These are phyloP conservation scores for Aplidium turbinatum DNA, from an alignment of 23 tunicate genomes.

Conservation along the genomic window DNA sequence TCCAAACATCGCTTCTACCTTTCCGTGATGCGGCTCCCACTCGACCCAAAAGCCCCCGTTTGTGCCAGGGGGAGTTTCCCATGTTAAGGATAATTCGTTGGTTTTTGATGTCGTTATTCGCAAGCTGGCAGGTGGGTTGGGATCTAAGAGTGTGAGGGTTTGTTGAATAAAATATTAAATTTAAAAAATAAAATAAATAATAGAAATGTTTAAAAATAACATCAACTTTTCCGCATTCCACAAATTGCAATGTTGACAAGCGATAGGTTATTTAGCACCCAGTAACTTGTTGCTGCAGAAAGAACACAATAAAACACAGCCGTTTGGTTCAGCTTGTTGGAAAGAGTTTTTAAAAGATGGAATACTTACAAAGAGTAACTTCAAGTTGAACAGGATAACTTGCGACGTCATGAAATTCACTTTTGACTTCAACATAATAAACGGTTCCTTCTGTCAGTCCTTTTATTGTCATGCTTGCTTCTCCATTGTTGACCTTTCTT, in stretches of 20 bases:
- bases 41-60: constrained; percentile 13
- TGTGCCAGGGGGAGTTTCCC: background rate
- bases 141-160: too few relatives aligned
- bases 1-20: too few relatives aligned
- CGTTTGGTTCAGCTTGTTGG: too few relatives aligned
- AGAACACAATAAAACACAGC: too few relatives aligned
- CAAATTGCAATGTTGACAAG: too few relatives aligned
- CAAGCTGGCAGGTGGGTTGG: background rate
- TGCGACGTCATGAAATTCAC: background rate
- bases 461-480: background rate
- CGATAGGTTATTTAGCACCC: too few relatives aligned
- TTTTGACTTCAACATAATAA: constrained; percentile 1
- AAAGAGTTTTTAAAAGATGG: too few relatives aligned
- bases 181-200: too few relatives aligned
- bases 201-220: too few relatives aligned
- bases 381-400: constrained; percentile 9
- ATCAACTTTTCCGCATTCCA: too few relatives aligned
- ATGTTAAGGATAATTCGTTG: background rate
- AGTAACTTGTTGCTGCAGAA: too few relatives aligned
- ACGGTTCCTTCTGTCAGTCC: background rate
- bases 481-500: background rate
- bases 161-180: too few relatives aligned
- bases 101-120: background rate
- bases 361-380: background rate
- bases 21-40: constrained; percentile 16